Base-by-base conservation (phyloP, 2,888 invertebrate species). In the Tinea semifulvella region DNA sequence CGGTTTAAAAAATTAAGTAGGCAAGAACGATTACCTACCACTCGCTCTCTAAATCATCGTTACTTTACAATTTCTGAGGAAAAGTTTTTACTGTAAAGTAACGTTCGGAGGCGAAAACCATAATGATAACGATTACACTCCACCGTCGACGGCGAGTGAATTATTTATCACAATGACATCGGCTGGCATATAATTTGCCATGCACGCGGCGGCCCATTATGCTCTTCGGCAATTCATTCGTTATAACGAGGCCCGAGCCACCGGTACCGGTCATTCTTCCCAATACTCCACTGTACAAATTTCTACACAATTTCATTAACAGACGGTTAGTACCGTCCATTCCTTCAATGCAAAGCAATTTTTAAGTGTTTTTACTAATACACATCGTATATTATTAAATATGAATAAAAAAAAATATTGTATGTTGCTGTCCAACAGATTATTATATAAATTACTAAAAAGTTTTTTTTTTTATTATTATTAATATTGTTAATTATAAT, bases 141-240 rank as follows among this genome's bases (percentile, higher is more conserved):
- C 45, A 26, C 27, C 25, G 44, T 44, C 35, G 40, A 40, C 31
- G 48, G 45, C 46, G 38, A 42, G 48, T 46, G 46, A 46, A 69
- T 69, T 71, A 71, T 73, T 70, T 67, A 71, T 65, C 65, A 71
- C 70, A 75, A 71, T 72, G 73, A 74, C 71, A 73, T 68, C 65
- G 63, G 53, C 63, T 61, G 68, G 63, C 66, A 63, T 73, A 72
- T 73, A 75, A 76, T 74, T 74, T 73, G 68, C 73, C 66, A 65
- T 63, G 65, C 67, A 63, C 65, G 61, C 58, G 55, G 60, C 58
- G 55, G 52, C 53, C 68, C 60, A 74, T 74, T 71, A 71, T 65
- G 60, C 58, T 67, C 67, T 70, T 63, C 60, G 67, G 57, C 76
- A 63, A 76, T 71, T 77, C 76, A 77, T 72, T 68, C 68, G 49